phyloP scores from a whole-genome alignment of 1,140 invertebrate genomes.

The Oppia nitens region DNA sequence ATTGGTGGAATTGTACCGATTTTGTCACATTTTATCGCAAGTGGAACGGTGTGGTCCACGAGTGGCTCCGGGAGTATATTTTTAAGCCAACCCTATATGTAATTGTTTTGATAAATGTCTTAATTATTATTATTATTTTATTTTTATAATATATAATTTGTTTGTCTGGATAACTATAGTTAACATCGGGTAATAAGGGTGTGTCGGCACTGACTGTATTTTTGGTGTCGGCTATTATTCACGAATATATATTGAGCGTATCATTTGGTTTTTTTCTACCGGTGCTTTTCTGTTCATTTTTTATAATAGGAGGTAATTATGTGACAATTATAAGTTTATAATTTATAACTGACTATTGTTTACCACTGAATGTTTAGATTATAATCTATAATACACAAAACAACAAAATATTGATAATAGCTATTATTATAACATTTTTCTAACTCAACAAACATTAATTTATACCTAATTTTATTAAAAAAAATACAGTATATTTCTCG shows the following conservation, averaged over 20 bases:
- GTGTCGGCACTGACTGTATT: slow-evolving; percentile 28
- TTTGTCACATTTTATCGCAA: slow-evolving; percentile 70
- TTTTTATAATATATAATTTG: background rate
- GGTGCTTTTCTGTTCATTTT: slow-evolving; percentile 32
- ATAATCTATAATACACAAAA: too few species aligned
- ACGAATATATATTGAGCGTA: slow-evolving; percentile 33
- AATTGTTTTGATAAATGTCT: background rate
- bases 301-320: slow-evolving; percentile 31
- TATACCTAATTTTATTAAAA: too few species aligned
- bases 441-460: too few species aligned
- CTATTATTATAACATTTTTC: too few species aligned
- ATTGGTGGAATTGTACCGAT: slow-evolving; percentile 82
- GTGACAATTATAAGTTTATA: too few species aligned
- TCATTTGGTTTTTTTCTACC: slow-evolving; percentile 34
- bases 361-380: too few species aligned
- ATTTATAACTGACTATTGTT: too few species aligned
- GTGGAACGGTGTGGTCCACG: slow-evolving; percentile 86
- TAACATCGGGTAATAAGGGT: background rate
- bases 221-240: slow-evolving; percentile 33
- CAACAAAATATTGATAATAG: too few species aligned
- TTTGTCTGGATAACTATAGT: background rate
- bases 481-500: too few species aligned
- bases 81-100: slow-evolving; percentile 42
- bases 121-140: background rate
- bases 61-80: slow-evolving; percentile 81